Evolutionary conservation across 2,888 invertebrate species (phyloP), one percentile per base, ranked within the genome.

Genomic region (Strigamia crassipes): DNA sequence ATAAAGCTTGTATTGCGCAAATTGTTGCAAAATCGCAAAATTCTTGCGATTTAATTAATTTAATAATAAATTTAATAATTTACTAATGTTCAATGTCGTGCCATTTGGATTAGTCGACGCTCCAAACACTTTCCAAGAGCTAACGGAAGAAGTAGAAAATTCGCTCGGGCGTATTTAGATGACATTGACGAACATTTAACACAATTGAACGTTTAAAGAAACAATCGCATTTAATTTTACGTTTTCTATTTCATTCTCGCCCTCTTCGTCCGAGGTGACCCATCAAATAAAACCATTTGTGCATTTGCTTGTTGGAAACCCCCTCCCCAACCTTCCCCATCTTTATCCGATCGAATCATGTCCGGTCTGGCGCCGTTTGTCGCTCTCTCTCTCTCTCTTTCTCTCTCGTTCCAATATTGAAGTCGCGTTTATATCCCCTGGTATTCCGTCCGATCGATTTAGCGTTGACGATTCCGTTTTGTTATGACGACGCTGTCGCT

Each of bases 281-380:
- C 73, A 73, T 73, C 73, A 73, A 38, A 73, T 15, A 15, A 73
- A 31, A 73, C 27, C 73, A 73, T 73, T 73, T 73, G 73, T 73
- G 73, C 73, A 27, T 73, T 56, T 23, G 38, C 77, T 77, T 78
- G 42, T 78, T 78, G 41, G 10, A 78, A 21, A n/a, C n/a, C 34
- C 15, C 10, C 41, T 18, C 77, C 2, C 77, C 77, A 34, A n/a
- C 38, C 27, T 23, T 23, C 78, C 78, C 78, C 42, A 78, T 78
- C 78, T 78, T 78, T 78, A 78, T 78, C 78, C 78, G 38, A 78
- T 78, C 78, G 42, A 78, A 78, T 78, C 78, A 78, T 78, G 78
- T 78, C 78, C 78, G 78, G 78, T 78, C 78, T 78, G 78, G 38
- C 78, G 78, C 31, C 78, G 42, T 78, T 78, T 78, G 34, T 78